Percentiles rank a stretch among this genome's conserved stretches.
Evolutionary conservation across 2,797 vertebrate species (phyloP).

Genomic region (Tolypeutes matacus): DNA sequence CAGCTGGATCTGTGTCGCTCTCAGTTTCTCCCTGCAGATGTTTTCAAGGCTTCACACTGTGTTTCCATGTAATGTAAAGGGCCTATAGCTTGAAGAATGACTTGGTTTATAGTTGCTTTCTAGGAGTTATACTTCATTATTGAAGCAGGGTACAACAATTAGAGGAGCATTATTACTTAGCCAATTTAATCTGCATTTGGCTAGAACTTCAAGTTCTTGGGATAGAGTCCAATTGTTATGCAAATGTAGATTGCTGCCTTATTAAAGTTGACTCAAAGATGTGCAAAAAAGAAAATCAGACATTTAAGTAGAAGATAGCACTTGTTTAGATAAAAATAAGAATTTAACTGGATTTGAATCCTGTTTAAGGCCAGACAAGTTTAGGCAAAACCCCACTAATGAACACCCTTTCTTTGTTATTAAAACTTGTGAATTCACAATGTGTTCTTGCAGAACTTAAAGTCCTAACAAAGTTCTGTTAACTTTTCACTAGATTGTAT

Average conservation of each 20-base stretch:
- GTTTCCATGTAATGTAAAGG: constrained; percentile 68
- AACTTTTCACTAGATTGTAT: background rate
- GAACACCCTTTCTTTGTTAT: background rate
- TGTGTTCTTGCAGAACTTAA: background rate
- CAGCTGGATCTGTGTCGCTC: constrained; percentile 12
- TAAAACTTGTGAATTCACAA: background rate
- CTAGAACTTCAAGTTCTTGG: constrained; percentile 67
- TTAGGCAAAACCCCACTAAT: constrained; percentile 14
- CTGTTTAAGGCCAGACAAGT: constrained; percentile 35
- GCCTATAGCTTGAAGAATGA: background rate
- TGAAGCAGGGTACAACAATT: background rate
- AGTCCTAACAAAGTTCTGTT: background rate
- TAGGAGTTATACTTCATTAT: constrained; percentile 61
- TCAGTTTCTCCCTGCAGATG: background rate
- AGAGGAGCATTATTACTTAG: constrained; percentile 58
- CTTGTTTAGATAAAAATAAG: constrained; percentile 58
- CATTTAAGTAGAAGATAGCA: background rate
- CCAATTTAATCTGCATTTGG: constrained; percentile 31
- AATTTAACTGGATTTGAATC: constrained; percentile 67
- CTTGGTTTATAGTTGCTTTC: constrained; percentile 65
- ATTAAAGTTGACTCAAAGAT: constrained; percentile 48
- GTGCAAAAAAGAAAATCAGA: background rate
- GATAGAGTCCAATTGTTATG: constrained; percentile 63
- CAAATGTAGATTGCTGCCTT: constrained; percentile 23
- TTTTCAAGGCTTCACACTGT: constrained; percentile 55